Base-by-base conservation (phyloP, 2,888 invertebrate species). In the Deilephila elpenor region DNA sequence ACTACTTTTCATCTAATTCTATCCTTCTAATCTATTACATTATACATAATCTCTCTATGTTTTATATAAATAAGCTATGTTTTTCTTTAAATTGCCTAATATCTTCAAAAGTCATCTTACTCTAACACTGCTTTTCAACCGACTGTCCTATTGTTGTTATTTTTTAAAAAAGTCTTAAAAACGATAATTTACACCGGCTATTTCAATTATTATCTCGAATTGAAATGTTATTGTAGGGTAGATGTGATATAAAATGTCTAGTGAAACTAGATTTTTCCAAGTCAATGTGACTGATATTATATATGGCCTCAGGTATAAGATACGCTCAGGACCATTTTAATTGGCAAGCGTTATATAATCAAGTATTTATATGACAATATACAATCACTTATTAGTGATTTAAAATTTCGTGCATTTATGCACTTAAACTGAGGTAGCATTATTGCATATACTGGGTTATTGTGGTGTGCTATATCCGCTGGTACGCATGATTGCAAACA, bases 181-280 rank as follows among this genome's bases (percentile, higher is more conserved):
- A 6, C 51, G 5, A 56, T 53, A 17, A 53, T n/a, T 56, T n/a
- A 56, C 17, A 56, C n/a, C 56, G 56, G 56, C 56, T 56, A 5
- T 5, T n/a, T 56, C 56, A n/a, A 56, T 56, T 56, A 5, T 19
- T 53, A 19, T 56, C n/a, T 11, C 44, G 14, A 19, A 56, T n/a
- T 56, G 56, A 56, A 56, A n/a, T 56, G 11, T 56, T 56, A 56
- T 56, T 56, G n/a, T 56, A 56, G 56, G 56, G 56, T 56, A 56
- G 44, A 44, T 44, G 56, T 56, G 56, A 56, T 56, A n/a, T 56
- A 56, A 56, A 44, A 11, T 37, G 44, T 44, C 56, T 56, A 56
- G 56, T 56, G 1, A 56, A 56, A 56, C 56, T 56, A 56, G 56
- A 56, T n/a, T n/a, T 56, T 53, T 25, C 14, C n/a, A 56, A 56